Evolutionary conservation across 2,797 vertebrate species (phyloP).

Genomic region (Sebastolobus alascanus): DNA sequence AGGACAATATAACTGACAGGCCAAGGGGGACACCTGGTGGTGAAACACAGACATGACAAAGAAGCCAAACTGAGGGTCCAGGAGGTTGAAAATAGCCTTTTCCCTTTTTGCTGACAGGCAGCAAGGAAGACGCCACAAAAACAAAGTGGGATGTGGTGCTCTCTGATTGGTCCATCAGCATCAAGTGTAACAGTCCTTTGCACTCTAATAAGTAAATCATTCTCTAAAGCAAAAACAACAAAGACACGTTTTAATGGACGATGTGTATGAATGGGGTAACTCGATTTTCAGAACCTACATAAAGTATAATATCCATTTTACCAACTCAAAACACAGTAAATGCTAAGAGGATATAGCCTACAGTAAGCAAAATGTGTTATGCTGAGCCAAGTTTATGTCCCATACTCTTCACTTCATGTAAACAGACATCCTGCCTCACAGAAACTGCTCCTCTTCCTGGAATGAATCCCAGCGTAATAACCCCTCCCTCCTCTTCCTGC

Average conservation of each 20-base stretch:
- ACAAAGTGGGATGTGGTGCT: neutral
- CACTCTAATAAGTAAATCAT: neutral
- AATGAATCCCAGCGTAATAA: neutral
- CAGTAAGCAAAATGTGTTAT: neutral
- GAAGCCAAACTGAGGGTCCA: neutral
- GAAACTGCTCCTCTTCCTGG: neutral
- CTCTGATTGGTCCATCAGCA: neutral
- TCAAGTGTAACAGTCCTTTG: neutral
- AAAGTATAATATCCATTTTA: neutral
- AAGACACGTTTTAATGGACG: no score
- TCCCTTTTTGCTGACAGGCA: neutral
- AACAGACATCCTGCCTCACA: neutral
- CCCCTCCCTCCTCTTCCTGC: conserved; percentile 17
- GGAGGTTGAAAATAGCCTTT: neutral
- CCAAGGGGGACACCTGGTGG: conserved; percentile 21
- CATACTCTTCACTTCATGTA: neutral
- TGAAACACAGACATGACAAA: neutral
- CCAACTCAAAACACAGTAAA: neutral
- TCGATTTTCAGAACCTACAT: neutral
- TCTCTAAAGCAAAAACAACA: neutral
- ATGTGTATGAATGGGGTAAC: no score
- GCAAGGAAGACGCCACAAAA: neutral
- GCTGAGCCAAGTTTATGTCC: neutral
- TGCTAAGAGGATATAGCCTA: neutral
- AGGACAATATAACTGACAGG: neutral